Base-by-base conservation (phyloP, 2,797 vertebrate genomes). In the Fistularia tabacaria region DNA sequence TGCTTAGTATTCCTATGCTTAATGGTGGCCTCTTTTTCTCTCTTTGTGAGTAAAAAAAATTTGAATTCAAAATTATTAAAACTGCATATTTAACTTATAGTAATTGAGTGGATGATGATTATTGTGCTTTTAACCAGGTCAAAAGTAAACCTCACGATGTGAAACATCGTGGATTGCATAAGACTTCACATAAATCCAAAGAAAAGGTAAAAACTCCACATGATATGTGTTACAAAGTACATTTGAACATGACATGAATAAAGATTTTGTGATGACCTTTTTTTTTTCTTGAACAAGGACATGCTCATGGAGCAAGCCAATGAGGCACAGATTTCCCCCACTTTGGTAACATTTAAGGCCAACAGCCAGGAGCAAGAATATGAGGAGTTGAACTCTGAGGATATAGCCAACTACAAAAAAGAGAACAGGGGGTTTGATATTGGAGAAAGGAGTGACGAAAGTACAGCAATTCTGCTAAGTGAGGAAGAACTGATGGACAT, bases 401-500 rank as follows among this genome's bases (percentile, higher is more conserved):
- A 67, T 12, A 73, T 87, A 1, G 54, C 70, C 14, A 71, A 64
- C 1, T 57, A 66, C n/a, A 71, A 64, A 49, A 73, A 79, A 49
- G 61, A 62, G 1, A 59, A 66, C 4, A 42, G 50, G 38, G 60
- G 58, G 36, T 15, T 51, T 38, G 46, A 75, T 37, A 71, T 38
- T 10, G 14, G 66, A 6, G 64, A 75, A 15, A 63, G 55, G 51
- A 75, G 50, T 7, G 68, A 76, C 10, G 77, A 73, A 62, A 75
- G 57, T 43, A 46, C 69, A 10, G 86, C 89, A 4, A 72, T 90
- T 38, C 76, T 91, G 47, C 36, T 90, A 54, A 91, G 88, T 36
- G 85, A 91, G 14, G 85, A 90, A 41, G 86, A 85, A 54, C 59
- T 91, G 47, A 71, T 69, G 0, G 71, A 78, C 14, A 81, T 91